These are phyloP conservation scores for Tragelaphus buxtoni DNA, from an alignment of 2,113 vertebrate genomes.

Conservation along the genomic window DNA sequence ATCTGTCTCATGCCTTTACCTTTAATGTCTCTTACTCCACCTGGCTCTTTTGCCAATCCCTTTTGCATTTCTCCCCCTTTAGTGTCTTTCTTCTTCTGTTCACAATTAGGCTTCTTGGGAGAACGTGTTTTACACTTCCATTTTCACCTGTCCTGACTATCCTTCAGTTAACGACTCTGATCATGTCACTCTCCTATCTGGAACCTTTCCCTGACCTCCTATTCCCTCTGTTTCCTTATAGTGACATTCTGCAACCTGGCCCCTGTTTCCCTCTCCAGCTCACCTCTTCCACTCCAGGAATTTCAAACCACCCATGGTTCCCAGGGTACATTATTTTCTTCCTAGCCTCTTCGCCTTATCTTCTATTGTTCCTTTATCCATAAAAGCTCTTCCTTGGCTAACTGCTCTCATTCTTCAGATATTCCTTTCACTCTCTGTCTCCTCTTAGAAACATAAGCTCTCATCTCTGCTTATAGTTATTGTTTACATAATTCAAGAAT, in stretches of 20 bases:
- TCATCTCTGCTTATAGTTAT: conserved; percentile 10
- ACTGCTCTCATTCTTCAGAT: neutral
- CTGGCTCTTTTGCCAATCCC: neutral
- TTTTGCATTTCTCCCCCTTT: neutral
- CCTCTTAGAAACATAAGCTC: neutral
- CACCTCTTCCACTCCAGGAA: neutral
- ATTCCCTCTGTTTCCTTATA: neutral
- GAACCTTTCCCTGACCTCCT: neutral
- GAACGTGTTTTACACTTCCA: neutral
- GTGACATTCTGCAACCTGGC: neutral
- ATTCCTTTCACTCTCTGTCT: neutral
- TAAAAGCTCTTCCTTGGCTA: neutral
- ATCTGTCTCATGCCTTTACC: neutral
- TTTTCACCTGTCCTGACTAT: neutral
- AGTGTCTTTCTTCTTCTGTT: neutral
- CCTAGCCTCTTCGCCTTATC: neutral
- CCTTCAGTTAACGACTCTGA: neutral
- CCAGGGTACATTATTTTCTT: neutral
- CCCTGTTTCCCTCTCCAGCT: neutral
- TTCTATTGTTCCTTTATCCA: neutral
- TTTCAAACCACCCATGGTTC: neutral
- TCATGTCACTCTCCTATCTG: neutral
- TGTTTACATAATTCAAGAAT: neutral
- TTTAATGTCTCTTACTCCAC: neutral
- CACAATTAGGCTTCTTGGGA: neutral